Base-by-base conservation (phyloP, 2,113 vertebrate species). In the Gymnogyps californianus region DNA sequence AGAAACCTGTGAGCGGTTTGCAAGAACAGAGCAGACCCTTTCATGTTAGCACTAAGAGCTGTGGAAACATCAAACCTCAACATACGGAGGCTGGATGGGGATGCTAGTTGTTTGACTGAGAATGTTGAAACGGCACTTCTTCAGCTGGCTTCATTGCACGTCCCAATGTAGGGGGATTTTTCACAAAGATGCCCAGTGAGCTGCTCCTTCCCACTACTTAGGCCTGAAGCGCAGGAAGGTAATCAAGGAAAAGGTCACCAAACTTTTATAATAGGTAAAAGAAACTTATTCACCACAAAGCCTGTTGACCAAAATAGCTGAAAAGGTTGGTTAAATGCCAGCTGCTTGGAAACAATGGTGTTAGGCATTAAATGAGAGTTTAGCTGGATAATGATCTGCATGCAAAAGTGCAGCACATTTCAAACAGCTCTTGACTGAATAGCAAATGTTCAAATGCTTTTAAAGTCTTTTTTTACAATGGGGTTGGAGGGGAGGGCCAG, bases 281-380 rank as follows among this genome's bases (percentile, higher is more conserved):
- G 19, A 75, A 79, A 51, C 25, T 66, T 82, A 46, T 10, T 66
- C 24, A 57, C 79, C 36, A 34, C 58, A 25, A 80, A 90, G 21
- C 26, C 46, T 28, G 12, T 25, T 62, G 54, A 61, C 66, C 82
- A 90, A 90, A 88, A 83, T 34, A 86, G 49, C 64, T 66, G 58
- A 52, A 93, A 86, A 95, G 65, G 52, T 31, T 93, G 90, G 47
- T 85, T 76, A 80, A 85, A 85, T 79, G 88, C 82, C 75, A 90
- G 49, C 44, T 80, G 40, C 85, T 77, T 61, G 58, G 49, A 77
- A 90, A 65, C 40, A 69, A 2, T 44, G 54, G 25, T 61, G 18
- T 49, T 86, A 61, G 71, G 40, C 65, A 59, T 51, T 59, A 64
- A 77, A 13, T 51, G 47, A 81, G 83, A 57, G 19, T 89, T 89